These are phyloP conservation scores for Lates japonicus DNA, from an alignment of 2,797 vertebrate species.

Conservation along the genomic window DNA sequence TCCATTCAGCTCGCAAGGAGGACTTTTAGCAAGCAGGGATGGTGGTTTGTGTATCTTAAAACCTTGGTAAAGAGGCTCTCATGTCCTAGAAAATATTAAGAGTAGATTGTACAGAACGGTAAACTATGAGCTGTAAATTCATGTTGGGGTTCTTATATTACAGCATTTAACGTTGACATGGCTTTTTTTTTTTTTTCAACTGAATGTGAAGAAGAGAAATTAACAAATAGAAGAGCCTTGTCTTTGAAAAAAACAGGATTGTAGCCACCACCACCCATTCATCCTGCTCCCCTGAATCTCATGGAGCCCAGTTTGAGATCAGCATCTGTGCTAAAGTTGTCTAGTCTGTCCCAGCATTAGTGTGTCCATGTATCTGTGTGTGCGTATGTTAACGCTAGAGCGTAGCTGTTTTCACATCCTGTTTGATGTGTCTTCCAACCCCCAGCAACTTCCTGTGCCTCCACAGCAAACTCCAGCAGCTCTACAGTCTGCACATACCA, in stretches of 20 bases:
- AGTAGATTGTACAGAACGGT: background rate
- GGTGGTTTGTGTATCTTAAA: background rate
- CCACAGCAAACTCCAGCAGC: conserved; percentile 69
- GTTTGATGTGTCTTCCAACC: conserved; percentile 82
- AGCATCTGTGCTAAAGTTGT: background rate
- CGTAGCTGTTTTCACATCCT: conserved; percentile 83
- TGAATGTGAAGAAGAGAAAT: background rate
- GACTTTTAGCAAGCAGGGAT: background rate
- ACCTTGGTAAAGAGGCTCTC: background rate
- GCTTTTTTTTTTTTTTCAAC: background rate
- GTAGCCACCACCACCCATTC: background rate
- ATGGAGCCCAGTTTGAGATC: background rate
- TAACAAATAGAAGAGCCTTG: background rate
- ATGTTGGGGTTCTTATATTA: background rate
- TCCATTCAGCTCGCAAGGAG: background rate
- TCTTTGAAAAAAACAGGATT: background rate
- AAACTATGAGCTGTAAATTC: background rate
- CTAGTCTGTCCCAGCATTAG: conserved; percentile 36
- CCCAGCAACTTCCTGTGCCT: conserved; percentile 84
- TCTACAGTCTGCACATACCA: conserved; percentile 28
- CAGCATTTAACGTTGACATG: background rate
- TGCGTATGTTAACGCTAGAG: conserved; percentile 35
- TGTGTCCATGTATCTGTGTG: conserved; percentile 26
- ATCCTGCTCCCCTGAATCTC: background rate
- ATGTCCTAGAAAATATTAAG: background rate